Conservation (phyloP, 2,888 invertebrate species). For the Platerodrilus igneus region DNA sequence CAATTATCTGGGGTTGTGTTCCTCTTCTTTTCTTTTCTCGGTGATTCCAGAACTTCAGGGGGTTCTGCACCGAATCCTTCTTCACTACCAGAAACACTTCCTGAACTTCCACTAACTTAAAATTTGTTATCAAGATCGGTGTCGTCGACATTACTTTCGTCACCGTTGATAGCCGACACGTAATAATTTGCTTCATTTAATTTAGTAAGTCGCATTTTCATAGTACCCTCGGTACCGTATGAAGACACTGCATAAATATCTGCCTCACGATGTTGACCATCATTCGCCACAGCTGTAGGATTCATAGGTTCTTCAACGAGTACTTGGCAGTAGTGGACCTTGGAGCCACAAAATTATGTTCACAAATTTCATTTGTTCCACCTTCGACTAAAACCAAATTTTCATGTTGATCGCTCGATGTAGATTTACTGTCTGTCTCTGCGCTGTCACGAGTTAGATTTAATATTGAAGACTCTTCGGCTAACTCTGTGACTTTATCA, state of each 20-base stretch:
- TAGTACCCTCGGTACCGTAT: not conserved
- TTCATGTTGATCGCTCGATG: too few species aligned
- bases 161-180: conserved; percentile 3
- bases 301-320: too few species aligned
- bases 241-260: conserved; percentile 6
- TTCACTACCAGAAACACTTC: conserved; percentile 6
- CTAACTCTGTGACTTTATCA: too few species aligned
- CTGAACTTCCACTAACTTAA: not conserved
- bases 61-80: conserved; percentile 1
- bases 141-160: conserved; percentile 10
- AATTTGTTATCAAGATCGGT: conserved; percentile 7
- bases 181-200: conserved; percentile 2
- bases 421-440: too few species aligned
- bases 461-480: too few species aligned
- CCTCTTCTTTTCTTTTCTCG: conserved; percentile 12
- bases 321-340: too few species aligned
- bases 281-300: too few species aligned
- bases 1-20: conserved; percentile 10
- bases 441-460: too few species aligned
- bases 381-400: too few species aligned
- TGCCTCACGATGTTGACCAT: too few species aligned
- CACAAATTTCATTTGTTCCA: too few species aligned
- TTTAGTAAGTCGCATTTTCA: conserved; percentile 5
- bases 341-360: too few species aligned
- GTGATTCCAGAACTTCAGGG: conserved; percentile 2